Base-by-base conservation (phyloP, 2,797 vertebrate species). In the Chiropotes sagulatus region DNA sequence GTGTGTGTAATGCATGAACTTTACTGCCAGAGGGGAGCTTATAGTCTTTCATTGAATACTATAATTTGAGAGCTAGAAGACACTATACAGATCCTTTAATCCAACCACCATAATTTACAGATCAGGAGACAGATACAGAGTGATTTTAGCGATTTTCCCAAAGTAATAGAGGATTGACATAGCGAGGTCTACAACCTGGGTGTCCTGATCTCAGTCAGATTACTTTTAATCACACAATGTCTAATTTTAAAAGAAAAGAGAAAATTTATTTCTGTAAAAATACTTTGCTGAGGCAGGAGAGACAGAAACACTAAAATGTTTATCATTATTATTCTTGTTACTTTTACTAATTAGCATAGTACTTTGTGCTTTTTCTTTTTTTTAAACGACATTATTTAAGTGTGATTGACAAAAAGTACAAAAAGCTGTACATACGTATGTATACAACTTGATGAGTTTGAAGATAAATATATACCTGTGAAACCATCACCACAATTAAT, bases 101-200 rank as follows among this genome's bases (percentile, higher is more conserved):
- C 61, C 61, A 88, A 41, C 22, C 14, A 54, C 64, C 8, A 44
- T 75, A 94, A 94, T 78, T 54, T 93, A 24, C 41, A 91, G 50
- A 50, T 88, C 30, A 88, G 44, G 7, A 87, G 83, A 93, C 28
- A 93, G 15, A 89, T 88, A 67, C 28, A 91, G 44, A 78, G 1
- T 67, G 33, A 4, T 81, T 89, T 96, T 84, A 85, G 76, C 26
- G 52, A 92, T 85, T 90, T 93, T 94, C 30, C 33, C 58, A 44
- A 52, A 41, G 57, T 64, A 70, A 41, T 46, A n/a, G 82, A 5
- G 26, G 58, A 12, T 48, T 20, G 33, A 80, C 36, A 81, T 0
- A 90, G 10, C 19, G 2, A 28, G 20, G 11, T 81, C 3, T 44
- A 26, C n/a, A 92, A 57, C 14, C 13, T 88, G 10, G 72, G 20